Conservation (phyloP, 2,888 invertebrate species). For the Epistrophe grossulariae region DNA sequence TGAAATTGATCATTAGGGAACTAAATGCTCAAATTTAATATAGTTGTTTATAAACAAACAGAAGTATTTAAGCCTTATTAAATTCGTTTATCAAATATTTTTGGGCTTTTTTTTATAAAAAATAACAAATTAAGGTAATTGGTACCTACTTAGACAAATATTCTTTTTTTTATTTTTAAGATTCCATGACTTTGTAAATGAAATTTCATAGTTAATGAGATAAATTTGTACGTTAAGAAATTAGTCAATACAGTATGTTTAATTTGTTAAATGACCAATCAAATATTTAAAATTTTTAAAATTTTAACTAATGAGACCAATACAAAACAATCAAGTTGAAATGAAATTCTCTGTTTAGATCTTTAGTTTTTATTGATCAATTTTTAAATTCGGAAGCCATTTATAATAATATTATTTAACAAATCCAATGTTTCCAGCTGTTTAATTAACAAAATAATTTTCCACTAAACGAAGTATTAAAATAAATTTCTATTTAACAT, state of each 20-base stretch:
- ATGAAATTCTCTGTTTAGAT: background rate
- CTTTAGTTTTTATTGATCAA: background rate
- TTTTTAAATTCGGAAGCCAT: too few species aligned
- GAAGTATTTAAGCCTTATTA: background rate
- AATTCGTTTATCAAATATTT: background rate
- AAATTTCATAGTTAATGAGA: background rate
- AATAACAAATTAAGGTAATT: too few species aligned
- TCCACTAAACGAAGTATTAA: too few species aligned
- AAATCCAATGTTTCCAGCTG: too few species aligned
- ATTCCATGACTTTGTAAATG: too few species aligned
- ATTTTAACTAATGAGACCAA: background rate
- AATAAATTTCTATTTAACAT: too few species aligned
- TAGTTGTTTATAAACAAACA: background rate
- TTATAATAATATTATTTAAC: too few species aligned
- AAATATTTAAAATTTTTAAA: background rate
- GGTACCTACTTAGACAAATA: too few species aligned
- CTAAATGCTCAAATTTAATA: background rate
- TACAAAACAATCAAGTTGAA: background rate
- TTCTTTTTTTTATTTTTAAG: too few species aligned
- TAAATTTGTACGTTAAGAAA: background rate
- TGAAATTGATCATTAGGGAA: background rate
- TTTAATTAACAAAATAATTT: too few species aligned
- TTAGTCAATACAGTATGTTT: background rate
- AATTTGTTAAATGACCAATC: background rate
- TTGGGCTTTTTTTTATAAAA: too few species aligned